A percentile compares a stretch with the other conserved stretches of the same genome.
Evolutionary conservation across 2,113 vertebrate genomes (phyloP).

Genomic region (Aphyosemion australe): DNA sequence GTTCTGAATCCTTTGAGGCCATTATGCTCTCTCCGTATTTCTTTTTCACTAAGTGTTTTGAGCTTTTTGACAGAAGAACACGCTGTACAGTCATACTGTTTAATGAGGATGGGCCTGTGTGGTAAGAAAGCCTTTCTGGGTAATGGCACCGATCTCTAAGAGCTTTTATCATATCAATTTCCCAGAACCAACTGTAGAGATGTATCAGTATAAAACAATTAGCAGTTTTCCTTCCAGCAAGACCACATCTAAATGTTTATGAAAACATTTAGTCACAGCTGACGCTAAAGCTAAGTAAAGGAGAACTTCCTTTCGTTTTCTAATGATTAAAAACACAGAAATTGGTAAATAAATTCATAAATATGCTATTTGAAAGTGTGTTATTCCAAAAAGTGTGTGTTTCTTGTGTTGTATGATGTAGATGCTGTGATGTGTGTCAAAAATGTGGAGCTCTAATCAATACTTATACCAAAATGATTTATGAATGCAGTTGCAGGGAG

Average conservation of each 20-base stretch:
- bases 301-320: not conserved
- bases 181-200: constrained; percentile 56
- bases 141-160: constrained; percentile 52
- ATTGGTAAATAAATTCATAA: not conserved
- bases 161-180: constrained; percentile 65
- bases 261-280: constrained; percentile 32
- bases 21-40: constrained; percentile 2
- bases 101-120: constrained; percentile 13
- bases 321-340: not conserved
- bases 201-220: constrained; percentile 59
- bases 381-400: not conserved
- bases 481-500: constrained; percentile 46
- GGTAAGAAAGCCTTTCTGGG: constrained; percentile 41
- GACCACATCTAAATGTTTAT: constrained; percentile 35
- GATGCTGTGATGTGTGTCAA: constrained; percentile 28
- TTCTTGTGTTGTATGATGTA: constrained; percentile 1
- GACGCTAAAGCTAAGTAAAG: constrained; percentile 22
- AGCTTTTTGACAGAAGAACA: constrained; percentile 28
- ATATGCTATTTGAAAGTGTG: not conserved
- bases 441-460: constrained; percentile 43
- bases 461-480: constrained; percentile 64
- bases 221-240: constrained; percentile 41
- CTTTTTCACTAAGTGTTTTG: constrained; percentile 39
- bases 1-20: not conserved
- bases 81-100: not conserved